Base-by-base conservation (phyloP, 2,113 vertebrate genomes). In the Pseudois nayaur region DNA sequence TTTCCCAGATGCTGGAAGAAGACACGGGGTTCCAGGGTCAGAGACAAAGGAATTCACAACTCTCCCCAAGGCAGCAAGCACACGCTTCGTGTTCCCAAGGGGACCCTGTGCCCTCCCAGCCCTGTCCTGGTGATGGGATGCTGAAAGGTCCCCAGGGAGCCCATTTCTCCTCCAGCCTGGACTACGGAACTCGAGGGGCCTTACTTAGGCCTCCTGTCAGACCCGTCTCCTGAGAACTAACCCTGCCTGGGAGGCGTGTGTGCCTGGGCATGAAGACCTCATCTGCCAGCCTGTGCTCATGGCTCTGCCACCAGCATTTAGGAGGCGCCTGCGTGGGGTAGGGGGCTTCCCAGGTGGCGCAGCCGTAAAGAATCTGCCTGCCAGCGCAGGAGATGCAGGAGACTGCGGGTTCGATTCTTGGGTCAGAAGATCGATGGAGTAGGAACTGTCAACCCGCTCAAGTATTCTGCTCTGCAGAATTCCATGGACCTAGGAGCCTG, bases 401-500 rank as follows among this genome's bases (percentile, higher is more conserved):
- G 62, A n/a, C 7, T 9, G 16, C 4, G 3, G 62, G 16, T 67
- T n/a, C 16, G 2, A 19, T 9, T 67, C 60, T 62, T 31, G 13
- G 2, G 13, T 62, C 1, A 3, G 60, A 62, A 31, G 59, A 31
- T 31, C 2, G 1, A 6, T 15, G 60, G 29, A 62, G 29, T 1
- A 7, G 29, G 2, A 31, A 1, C 13, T 62, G 60, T 3, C 60
- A 31, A 7, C 6, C 29, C 27, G 13, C 29, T 31, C 29, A 62
- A 60, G 29, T 62, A 15, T 62, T 62, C 60, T 31, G 29, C 13
- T 6, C 29, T 62, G 60, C 29, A 31, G 60, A 62, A 62, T 62
- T 31, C 60, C 60, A 62, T 15, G 60, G 29, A 31, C 60, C 6
- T 14, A 62, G 60, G 60, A 62, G 60, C 13, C 60, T 62, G 60